Percentiles rank a stretch among this genome's conserved stretches.
phyloP scores from a whole-genome alignment of 1,140 invertebrate genomes.

The Venustaconcha ellipsiformis region DNA sequence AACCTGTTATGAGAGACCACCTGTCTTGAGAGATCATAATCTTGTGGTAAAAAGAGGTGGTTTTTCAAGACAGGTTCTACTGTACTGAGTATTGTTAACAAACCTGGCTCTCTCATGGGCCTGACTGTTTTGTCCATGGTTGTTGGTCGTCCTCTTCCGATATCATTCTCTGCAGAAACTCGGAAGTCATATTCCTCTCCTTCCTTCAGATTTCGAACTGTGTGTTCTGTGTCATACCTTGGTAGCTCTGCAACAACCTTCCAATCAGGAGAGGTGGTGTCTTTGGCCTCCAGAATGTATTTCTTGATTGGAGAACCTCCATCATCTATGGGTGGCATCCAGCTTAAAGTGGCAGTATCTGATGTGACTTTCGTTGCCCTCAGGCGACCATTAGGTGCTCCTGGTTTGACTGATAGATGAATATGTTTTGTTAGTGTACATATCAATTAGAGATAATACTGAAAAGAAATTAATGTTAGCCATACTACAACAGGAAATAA shows the following conservation, averaged over 20 bases:
- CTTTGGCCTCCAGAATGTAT: slow-evolving; percentile 95
- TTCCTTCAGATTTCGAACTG: slow-evolving; percentile 61
- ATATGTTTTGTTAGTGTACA: too few relatives aligned
- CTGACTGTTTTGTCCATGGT: slow-evolving; percentile 90
- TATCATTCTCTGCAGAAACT: slow-evolving; percentile 96
- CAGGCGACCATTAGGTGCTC: slow-evolving; percentile 90
- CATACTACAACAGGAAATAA: too few relatives aligned
- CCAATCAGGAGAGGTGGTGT: slow-evolving; percentile 92
- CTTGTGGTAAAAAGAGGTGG: not conserved
- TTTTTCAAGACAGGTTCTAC: too few relatives aligned
- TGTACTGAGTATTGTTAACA: slow-evolving; percentile 37
- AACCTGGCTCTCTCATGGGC: slow-evolving; percentile 94
- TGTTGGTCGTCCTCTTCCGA: slow-evolving; percentile 92
- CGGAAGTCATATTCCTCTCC: slow-evolving; percentile 94
- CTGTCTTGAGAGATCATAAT: too few relatives aligned
- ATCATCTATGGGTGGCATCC: slow-evolving; percentile 69
- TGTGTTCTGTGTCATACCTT: slow-evolving; percentile 38
- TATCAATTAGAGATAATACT: too few relatives aligned
- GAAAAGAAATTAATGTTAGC: too few relatives aligned
- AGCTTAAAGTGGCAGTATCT: slow-evolving; percentile 76
- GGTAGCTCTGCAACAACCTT: slow-evolving; percentile 76
- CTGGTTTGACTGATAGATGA: slow-evolving; percentile 67
- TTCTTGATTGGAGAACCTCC: slow-evolving; percentile 75
- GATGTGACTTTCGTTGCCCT: slow-evolving; percentile 91
- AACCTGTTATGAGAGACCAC: too few relatives aligned